Base-by-base conservation (phyloP, 1,140 invertebrate species). In the Apis cerana region DNA sequence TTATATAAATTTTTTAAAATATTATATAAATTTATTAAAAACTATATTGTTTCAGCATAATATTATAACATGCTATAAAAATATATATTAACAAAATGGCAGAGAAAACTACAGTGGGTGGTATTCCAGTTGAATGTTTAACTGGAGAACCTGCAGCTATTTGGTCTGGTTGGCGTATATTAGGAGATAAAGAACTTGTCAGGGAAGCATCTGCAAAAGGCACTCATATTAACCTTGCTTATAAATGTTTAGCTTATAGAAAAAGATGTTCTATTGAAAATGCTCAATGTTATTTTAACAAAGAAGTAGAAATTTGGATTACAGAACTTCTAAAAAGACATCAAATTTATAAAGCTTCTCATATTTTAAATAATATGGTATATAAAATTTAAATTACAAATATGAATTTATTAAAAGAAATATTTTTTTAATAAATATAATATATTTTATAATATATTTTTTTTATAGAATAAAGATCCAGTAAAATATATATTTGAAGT, bases 141-240 rank as follows among this genome's bases (percentile, higher is more conserved):
- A 91, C 83, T 52, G 91, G 89, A 69, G 90, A 91, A 82, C 23
- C 87, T 7, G 91, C 90, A 23, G 89, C 84, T n/a, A 89, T 96
- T 86, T 96, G 95, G 95, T 94, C 94, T 62, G 95, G 95, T 74
- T 96, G 95, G 95, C 93, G 95, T 75, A 93, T 91, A 58, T 94
- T 95, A 64, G 94, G 94, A 54, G 93, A 94, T 43, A 91, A 95
- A 88, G 96, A 96, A 91, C 94, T 96, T 58, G 95, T 95, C 0
- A 93, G 96, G 84, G 96, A 96, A 90, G 95, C 96, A 61, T 96
- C 95, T 74, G 95, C 95, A 0, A 96, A 96, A 91, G 96, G 96
- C 21, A 95, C 94, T 64, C 95, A 96, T 86, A 94, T 96, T 69
- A 91, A 94, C 54, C 88, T 96, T 75, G 96, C 95, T 70, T 91